Evolutionary conservation across 1,140 invertebrate species (phyloP), one percentile per base, ranked within the genome.

Genomic region (Hypsibius dujardini): DNA sequence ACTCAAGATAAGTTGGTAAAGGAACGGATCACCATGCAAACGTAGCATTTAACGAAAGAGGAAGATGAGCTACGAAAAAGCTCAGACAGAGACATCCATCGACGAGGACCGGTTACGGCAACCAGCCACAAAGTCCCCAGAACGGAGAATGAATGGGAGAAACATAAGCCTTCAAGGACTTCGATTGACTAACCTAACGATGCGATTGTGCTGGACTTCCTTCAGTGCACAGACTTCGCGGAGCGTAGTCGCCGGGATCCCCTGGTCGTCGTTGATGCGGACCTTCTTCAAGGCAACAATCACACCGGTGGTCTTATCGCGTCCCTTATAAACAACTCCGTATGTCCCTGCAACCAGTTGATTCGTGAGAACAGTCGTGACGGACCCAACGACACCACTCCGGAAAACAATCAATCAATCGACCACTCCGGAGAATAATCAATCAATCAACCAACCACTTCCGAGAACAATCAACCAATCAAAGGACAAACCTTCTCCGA

Each of bases 231-330:
- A 92, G 74, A 95, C 91, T 83, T 97, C 93, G 76, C 93, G 85
- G 73, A 97, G 89, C 14, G 92, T 90, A 2, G 93, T 96, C 0
- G 90, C 90, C 14, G 93, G 93, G 70, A 96, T 88, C 47, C 93
- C 93, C 82, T 96, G 91, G 76, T 94, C 90, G 79, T 95, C 92
- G 74, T 86, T 87, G 72, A 96, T 81, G 12, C 91, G 83, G 75
- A 96, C 95, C 82, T 95, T 95, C 78, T 96, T 96, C 86, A 96
- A 88, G 14, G 93, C 93, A 15, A 94, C 92, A 75, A 90, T 85
- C 79, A 89, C 83, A 0, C 89, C 88, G n/a, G 90, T 93, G 75
- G 87, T 84, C 75, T 88, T 89, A 77, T 92, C 86, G 78, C 85
- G 86, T 12, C 88, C 91, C 81, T 92, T 92, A 77, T 92, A 94